Evolutionary conservation across 2,113 vertebrate species (phyloP), one percentile per base, ranked within the genome.

Genomic region (Microcebus tavaratra): DNA sequence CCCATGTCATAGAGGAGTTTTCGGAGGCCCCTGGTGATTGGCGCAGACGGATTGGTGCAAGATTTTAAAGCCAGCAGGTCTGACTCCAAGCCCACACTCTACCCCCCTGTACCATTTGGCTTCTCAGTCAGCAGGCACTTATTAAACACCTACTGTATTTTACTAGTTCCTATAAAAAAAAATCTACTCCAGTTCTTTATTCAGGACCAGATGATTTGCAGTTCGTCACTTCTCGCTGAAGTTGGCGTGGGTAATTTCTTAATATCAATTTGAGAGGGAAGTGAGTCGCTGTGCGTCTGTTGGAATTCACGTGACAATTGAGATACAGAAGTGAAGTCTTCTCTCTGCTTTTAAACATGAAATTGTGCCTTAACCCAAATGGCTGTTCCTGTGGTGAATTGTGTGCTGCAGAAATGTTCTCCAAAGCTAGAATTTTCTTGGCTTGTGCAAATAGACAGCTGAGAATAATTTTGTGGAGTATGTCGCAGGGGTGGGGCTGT

Each of bases 381-480:
- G 91, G 45, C 5, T 39, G 25, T 90, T 95, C 50, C 73, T 36
- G 29, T 65, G 88, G 88, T 65, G 39, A 88, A 63, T 45, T 80
- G 14, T 59, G 18, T 67, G 63, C 81, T 76, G 7, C 53, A 55
- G 82, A 83, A 95, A 82, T 96, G 21, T 8, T 78, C 82, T 94
- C n/a, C 81, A 53, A 53, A 88, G 50, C 36, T 92, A 85, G 31
- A 72, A 55, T 80, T 86, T 79, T 85, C 79, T 93, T 73, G 78
- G 61, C 61, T 79, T 75, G 8, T 80, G 55, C 21, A 86, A 59
- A 91, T 81, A 50, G 9, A 72, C n/a, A 81, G 73, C 80, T 96
- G 73, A 93, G 70, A 85, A 80, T 97, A 70, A 93, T 91, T 88
- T 90, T 79, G 86, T 93, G 34, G 31, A 42, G 20, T 80, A 50